Evolutionary conservation across 1,140 invertebrate genomes (phyloP), one percentile per base, ranked within the genome.

Genomic region (Nasonia longicornis): DNA sequence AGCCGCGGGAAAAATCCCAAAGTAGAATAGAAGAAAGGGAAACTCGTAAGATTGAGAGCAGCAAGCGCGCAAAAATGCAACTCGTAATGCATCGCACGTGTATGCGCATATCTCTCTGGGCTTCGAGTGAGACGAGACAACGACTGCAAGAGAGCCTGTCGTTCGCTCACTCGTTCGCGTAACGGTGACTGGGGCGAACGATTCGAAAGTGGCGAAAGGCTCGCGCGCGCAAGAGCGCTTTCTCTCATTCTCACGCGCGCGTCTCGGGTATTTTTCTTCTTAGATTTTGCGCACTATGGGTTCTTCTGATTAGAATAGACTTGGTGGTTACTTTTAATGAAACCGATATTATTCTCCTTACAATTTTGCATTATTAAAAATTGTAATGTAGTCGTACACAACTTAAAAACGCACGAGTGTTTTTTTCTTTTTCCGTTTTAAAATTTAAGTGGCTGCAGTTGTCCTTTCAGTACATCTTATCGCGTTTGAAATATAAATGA

Each of bases 161-260:
- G 38, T 26, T 48, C 42, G 22, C 12, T 22, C n/a, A 26, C 16
- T 29, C 22, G 12, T 11, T 16, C 3, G 42, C 42, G 38, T 73
- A 73, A 45, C 20, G 38, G 35, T 72, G 70, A 45, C 70, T 45
- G 42, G 29, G 26, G 71, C 71, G 71, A 73, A 22, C 26, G 73
- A 75, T 75, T 75, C 29, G 73, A 75, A 75, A 75, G 73, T 75
- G 26, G 73, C 73, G 73, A 75, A 75, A 75, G 73, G 73, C 20
- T 75, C 20, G 29, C 73, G 22, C 11, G 12, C 26, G n/a, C 31
- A 12, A 48, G 20, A 7, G 11, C 45, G 26, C 73, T 75, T 63
- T 29, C 73, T 75, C 52, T 73, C 71, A 0, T 73, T 22, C 42
- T 48, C 45, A 31, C 71, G 16, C 42, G n/a, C 35, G 71, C 45